Evolutionary conservation across 2,888 invertebrate species (phyloP), one percentile per base, ranked within the genome.

Genomic region (Dilophus febrilis): DNA sequence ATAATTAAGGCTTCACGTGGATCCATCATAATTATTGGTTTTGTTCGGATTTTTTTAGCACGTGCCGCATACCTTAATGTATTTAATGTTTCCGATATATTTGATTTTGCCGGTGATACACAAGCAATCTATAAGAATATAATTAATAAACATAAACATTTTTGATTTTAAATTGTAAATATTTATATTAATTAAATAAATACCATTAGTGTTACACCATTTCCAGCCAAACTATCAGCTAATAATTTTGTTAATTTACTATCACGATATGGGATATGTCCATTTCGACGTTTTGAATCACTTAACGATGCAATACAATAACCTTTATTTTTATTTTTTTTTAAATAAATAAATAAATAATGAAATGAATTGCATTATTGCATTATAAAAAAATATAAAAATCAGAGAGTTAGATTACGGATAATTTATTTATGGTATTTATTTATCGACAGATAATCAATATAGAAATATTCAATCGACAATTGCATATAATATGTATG

Each of bases 1-100:
- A 92, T 57, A 45, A 94, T 92, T 12, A 92, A 64, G 4, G 90
- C 86, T 57, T 94, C 94, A 46, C 91, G 68, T 0, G 92, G 90
- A 57, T 94, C 92, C 88, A 94, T 91, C 60, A 90, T 81, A 19
- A 94, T 80, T 14, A 91, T 77, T 0, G 94, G 94, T 55, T 90
- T 91, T 1, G 88, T 86, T 50, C 83, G 78, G 47, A 94, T 94
- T 56, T 81, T 82, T 65, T 91, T 92, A 1, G 92, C 90, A 48
- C 92, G 66, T 0, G 88, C 80, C 0, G 92, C 92, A 64, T 94
- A 94, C 16, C 94, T 70, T 14, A 94, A 67, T 0, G 94, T 94
- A 60, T 90, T 94, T 43, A 91, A 59, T 0, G 90, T 88, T 61
- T 94, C 94, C 28, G 75, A 76, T 37, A 80, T 66, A 57, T 91